These are phyloP conservation scores for Hydriomena furcata DNA, from an alignment of 2,888 invertebrate species.

Conservation along the genomic window DNA sequence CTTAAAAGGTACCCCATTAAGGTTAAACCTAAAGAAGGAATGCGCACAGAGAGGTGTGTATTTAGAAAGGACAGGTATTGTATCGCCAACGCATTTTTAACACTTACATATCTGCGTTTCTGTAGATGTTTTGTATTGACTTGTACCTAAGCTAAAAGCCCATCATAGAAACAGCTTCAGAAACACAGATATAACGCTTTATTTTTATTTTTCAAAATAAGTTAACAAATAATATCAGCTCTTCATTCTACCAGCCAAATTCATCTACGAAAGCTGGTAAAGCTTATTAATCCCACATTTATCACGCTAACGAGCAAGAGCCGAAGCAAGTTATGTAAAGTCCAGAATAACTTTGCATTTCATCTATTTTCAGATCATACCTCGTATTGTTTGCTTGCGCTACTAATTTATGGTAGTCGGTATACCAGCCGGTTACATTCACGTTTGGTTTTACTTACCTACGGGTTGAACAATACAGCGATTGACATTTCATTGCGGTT, in stretches of 20 bases:
- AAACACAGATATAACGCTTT: conserved; percentile 65
- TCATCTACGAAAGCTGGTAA: conserved; percentile 35
- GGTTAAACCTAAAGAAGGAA: conserved; percentile 95
- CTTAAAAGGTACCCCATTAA: conserved; percentile 93
- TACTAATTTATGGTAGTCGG: conserved; percentile 52
- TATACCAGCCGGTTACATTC: conserved; percentile 5
- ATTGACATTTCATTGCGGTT: conserved; percentile 56
- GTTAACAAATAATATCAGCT: conserved; percentile 31
- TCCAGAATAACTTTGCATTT: conserved; percentile 56
- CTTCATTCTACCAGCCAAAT: conserved; percentile 17
- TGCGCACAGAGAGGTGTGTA: conserved; percentile 96
- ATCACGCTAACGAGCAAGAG: conserved; percentile 38
- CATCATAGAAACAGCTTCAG: conserved; percentile 43
- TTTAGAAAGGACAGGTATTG: conserved; percentile 85
- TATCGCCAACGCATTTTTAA: conserved; percentile 85
- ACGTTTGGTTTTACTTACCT: conserved; percentile 13
- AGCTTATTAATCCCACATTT: conserved; percentile 55
- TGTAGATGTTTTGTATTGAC: conserved; percentile 46
- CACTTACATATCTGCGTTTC: conserved; percentile 70
- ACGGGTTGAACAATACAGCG: conserved; percentile 61
- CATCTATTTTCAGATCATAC: conserved; percentile 53
- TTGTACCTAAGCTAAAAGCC: neutral
- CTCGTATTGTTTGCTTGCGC: conserved; percentile 58
- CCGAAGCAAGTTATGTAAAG: conserved; percentile 33
- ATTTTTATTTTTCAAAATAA: conserved; percentile 35